These are phyloP conservation scores for Zygogramma bicolorata DNA, from an alignment of 2,888 invertebrate genomes.

Conservation along the genomic window DNA sequence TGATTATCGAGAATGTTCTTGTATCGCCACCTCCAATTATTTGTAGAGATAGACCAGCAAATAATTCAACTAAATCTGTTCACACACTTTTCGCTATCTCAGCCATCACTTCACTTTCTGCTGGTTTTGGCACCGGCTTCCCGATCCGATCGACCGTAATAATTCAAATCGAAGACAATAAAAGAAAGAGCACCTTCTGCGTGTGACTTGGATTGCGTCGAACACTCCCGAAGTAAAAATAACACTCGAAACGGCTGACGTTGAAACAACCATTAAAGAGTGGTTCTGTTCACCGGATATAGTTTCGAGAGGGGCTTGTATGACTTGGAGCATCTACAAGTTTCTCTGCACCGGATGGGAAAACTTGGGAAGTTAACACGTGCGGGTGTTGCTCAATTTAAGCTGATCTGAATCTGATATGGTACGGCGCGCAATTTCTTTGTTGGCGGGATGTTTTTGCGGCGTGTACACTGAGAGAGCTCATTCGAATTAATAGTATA, in stretches of 20 bases:
- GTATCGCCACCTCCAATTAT: no score
- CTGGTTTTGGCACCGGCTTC: slow-evolving; percentile 10
- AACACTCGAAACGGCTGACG: slow-evolving; percentile 30
- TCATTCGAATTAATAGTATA: neutral
- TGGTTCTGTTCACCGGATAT: slow-evolving; percentile 33
- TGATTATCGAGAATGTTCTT: no score
- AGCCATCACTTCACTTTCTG: neutral
- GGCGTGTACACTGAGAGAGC: neutral
- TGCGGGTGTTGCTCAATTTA: slow-evolving; percentile 57
- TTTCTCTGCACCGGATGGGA: slow-evolving; percentile 51
- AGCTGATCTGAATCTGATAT: slow-evolving; percentile 59
- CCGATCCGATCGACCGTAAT: slow-evolving; percentile 24
- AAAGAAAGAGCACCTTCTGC: slow-evolving; percentile 29
- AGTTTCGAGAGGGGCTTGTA: slow-evolving; percentile 34
- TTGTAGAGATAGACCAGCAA: no score
- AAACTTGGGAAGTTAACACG: slow-evolving; percentile 58
- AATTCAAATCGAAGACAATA: slow-evolving; percentile 31
- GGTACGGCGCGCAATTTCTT: slow-evolving; percentile 21
- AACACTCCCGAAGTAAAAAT: slow-evolving; percentile 17
- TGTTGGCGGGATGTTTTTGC: neutral
- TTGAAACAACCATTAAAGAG: slow-evolving; percentile 35
- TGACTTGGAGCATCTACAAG: slow-evolving; percentile 39
- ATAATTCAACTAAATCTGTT: neutral
- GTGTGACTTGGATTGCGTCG: slow-evolving; percentile 18
- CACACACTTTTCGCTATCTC: neutral